Conservation (phyloP, 2,888 invertebrate species). For the Julus scandinavius region DNA sequence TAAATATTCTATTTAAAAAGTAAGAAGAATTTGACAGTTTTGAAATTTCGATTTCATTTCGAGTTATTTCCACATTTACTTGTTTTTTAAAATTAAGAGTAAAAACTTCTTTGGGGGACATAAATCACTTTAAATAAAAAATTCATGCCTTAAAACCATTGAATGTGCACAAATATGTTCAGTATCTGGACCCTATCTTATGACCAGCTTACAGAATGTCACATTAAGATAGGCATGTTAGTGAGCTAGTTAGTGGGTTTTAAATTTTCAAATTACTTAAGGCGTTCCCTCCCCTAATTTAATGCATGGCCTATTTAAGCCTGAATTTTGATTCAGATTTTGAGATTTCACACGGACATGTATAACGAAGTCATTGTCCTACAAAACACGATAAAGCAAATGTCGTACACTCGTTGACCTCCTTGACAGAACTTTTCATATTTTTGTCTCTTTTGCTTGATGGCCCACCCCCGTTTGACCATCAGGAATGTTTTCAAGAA, state of each 20-base stretch:
- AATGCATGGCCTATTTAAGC: slow-evolving; percentile 33
- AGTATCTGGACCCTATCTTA: not conserved
- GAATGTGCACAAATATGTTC: not conserved
- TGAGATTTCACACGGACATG: slow-evolving; percentile 24
- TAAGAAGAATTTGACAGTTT: no score
- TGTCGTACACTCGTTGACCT: slow-evolving; percentile 15
- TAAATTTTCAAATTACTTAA: not conserved
- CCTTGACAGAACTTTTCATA: slow-evolving; percentile 25
- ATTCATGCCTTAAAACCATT: not conserved
- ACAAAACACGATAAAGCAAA: slow-evolving; percentile 7
- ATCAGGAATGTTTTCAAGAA: slow-evolving; percentile 23
- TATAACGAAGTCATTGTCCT: slow-evolving; percentile 33
- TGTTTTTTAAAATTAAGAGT: no score
- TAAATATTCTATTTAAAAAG: no score
- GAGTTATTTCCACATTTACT: no score
- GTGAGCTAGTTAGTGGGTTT: no score
- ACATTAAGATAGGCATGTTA: no score
- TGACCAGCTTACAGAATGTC: not conserved
- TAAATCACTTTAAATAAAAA: no score
- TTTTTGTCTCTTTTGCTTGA: slow-evolving; percentile 12
- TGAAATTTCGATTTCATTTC: no score
- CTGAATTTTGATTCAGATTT: slow-evolving; percentile 4
- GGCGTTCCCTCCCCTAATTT: not conserved
- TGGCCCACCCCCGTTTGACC: slow-evolving; percentile 31
- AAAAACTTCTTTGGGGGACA: no score